Base-by-base conservation (phyloP, 1,140 invertebrate species). In the Sycophaga agraensis region DNA sequence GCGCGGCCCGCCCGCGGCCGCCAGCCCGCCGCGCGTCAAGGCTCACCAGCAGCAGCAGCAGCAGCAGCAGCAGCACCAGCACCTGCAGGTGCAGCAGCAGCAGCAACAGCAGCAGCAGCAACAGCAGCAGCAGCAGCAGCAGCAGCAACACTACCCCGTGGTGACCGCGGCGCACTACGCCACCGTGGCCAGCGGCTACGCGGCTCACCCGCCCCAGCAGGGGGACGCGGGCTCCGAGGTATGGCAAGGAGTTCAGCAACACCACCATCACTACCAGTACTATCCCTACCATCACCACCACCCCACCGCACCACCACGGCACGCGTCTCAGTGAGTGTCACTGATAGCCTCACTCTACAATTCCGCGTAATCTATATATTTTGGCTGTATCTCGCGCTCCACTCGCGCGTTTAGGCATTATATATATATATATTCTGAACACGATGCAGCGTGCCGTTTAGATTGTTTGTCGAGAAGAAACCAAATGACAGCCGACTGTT, bases 201-300 rank as follows among this genome's bases (percentile, higher is more conserved):
- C 66, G 21, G 70, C 69, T 3, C 65, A 68, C 45, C 59, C 68
- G 59, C 68, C 6, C 51, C 69, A 31, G 57, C 71, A 17, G 65
- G 69, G 68, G 74, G 71, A 66, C 71, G 77, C 68, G 56, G 39
- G 80, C 77, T 74, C 82, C 79, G 84, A 87, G 84, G 84, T 86
- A 85, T 85, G 82, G 82, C 84, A 82, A 78, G 82, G 81, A 82
- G 81, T 83, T 73, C 83, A 84, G 79, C 83, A 84, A 73, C 80
- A 82, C 75, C 81, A 85, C 78, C 82, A 85, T 79, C 83, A 85
- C 79, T 85, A 85, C 84, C 85, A 85, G 83, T 82, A 83, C 76
- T 84, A 85, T 78, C 83, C 83, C 78, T 82, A 83, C 80, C 80
- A 84, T 83, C 75, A 82, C 81, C 83, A 85, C 79, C 85, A 85